Conservation (phyloP, 2,797 vertebrate genomes). For the Sebastes ruberrimus region DNA sequence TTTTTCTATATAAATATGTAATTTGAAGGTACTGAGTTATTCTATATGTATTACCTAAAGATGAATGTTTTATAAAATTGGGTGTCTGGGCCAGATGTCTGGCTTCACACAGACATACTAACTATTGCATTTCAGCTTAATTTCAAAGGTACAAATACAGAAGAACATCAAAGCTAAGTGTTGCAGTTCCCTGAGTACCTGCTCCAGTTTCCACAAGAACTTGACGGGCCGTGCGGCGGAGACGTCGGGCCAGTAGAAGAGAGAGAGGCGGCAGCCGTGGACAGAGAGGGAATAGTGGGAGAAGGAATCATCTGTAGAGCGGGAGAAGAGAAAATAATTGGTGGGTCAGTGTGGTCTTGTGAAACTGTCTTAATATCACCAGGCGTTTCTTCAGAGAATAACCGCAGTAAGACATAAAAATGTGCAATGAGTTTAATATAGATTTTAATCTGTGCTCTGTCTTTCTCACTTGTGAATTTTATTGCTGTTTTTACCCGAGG, state of each 20-base stretch:
- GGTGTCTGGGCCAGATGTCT: background rate
- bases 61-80: background rate
- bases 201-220: slow-evolving; percentile 98
- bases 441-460: slow-evolving; percentile 5
- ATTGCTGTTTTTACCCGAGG: background rate
- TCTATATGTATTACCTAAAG: background rate
- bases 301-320: slow-evolving; percentile 90
- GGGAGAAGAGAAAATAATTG: slow-evolving; percentile 23
- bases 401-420: background rate
- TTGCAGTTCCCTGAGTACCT: slow-evolving; percentile 83
- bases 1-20: background rate
- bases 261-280: slow-evolving; percentile 94
- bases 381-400: background rate
- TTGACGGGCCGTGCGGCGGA: slow-evolving; percentile 94
- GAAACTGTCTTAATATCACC: background rate
- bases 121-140: slow-evolving; percentile 8
- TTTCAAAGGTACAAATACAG: slow-evolving; percentile 17
- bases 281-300: slow-evolving; percentile 96
- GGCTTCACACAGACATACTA: background rate
- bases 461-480: background rate
- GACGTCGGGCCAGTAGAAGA: slow-evolving; percentile 96
- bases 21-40: background rate
- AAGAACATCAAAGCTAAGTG: slow-evolving; percentile 36
- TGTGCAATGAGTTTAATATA: background rate
- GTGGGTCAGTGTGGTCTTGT: slow-evolving; percentile 1